Evolutionary conservation across 2,888 invertebrate species (phyloP).

Genomic region (Adelphocoris suturalis): DNA sequence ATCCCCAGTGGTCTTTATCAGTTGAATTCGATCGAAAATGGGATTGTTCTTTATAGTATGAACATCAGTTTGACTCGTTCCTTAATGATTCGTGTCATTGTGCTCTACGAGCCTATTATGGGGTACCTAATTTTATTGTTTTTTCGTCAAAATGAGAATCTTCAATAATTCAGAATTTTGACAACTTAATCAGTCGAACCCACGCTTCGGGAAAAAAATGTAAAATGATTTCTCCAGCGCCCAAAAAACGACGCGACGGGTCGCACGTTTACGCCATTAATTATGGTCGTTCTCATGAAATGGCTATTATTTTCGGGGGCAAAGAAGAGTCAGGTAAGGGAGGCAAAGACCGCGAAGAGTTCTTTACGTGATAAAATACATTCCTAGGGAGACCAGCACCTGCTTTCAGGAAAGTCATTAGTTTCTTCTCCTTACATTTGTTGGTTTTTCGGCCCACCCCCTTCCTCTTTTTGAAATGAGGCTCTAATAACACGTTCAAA

Average conservation of each 20-base stretch:
- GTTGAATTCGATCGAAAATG: too few species aligned
- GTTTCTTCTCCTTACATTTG: slow-evolving; percentile 67
- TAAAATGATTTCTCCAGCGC: neutral
- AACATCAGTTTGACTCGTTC: too few species aligned
- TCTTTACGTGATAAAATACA: slow-evolving; percentile 69
- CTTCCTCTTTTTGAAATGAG: slow-evolving; percentile 57
- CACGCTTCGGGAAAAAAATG: neutral
- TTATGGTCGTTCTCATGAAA: slow-evolving; percentile 50
- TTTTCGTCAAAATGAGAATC: too few species aligned
- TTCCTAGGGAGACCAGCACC: slow-evolving; percentile 67
- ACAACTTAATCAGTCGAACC: too few species aligned
- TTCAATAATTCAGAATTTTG: too few species aligned
- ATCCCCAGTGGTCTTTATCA: too few species aligned
- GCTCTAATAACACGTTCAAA: slow-evolving; percentile 69
- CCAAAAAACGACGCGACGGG: slow-evolving; percentile 4
- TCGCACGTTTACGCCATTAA: slow-evolving; percentile 45
- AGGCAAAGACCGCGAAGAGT: neutral
- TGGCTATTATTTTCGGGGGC: slow-evolving; percentile 51
- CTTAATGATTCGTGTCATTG: too few species aligned
- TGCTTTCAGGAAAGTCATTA: slow-evolving; percentile 71
- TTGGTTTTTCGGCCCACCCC: slow-evolving; percentile 67
- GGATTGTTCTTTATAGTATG: too few species aligned
- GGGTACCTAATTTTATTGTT: too few species aligned
- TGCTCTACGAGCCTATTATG: too few species aligned
- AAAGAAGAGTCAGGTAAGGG: neutral